Evolutionary conservation across 2,888 invertebrate genomes (phyloP).

Genomic region (Amphipyra tragopoginis): DNA sequence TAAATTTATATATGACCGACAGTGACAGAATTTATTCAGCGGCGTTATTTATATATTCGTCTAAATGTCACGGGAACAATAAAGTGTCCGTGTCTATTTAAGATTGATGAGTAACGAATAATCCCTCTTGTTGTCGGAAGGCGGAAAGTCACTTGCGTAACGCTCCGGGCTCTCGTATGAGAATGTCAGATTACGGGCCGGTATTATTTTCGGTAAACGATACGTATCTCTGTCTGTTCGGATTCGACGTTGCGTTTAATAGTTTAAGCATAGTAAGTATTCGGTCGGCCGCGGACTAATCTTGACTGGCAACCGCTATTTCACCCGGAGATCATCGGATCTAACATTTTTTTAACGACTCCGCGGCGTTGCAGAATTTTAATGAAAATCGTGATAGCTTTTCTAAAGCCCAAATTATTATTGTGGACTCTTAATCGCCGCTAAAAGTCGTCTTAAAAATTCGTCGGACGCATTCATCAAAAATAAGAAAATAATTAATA

Average conservation of each 20-base stretch:
- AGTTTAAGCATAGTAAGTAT: conserved; percentile 79
- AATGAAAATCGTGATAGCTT: conserved; percentile 79
- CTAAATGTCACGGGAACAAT: conserved; percentile 89
- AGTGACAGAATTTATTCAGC: conserved; percentile 76
- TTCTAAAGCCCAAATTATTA: conserved; percentile 76
- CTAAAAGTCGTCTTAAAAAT: conserved; percentile 70
- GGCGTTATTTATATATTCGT: conserved; percentile 85
- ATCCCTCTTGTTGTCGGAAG: conserved; percentile 81
- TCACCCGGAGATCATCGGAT: conserved; percentile 67
- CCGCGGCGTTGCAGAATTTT: conserved; percentile 65
- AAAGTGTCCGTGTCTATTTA: conserved; percentile 83
- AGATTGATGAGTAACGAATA: conserved; percentile 88
- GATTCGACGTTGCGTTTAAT: conserved; percentile 82
- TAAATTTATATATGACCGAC: conserved; percentile 75
- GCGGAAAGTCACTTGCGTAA: conserved; percentile 81
- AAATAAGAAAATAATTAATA: conserved; percentile 90
- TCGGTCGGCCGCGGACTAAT: conserved; percentile 72
- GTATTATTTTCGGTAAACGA: conserved; percentile 88
- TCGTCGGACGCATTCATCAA: conserved; percentile 83
- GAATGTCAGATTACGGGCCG: conserved; percentile 82
- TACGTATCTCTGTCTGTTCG: conserved; percentile 83
- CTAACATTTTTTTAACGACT: conserved; percentile 40
- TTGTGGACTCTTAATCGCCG: conserved; percentile 76
- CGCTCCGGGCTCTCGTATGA: conserved; percentile 71
- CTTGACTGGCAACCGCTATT: conserved; percentile 80